Base-by-base conservation (phyloP, 1,140 invertebrate species). In the Sarcophaga peregrina region DNA sequence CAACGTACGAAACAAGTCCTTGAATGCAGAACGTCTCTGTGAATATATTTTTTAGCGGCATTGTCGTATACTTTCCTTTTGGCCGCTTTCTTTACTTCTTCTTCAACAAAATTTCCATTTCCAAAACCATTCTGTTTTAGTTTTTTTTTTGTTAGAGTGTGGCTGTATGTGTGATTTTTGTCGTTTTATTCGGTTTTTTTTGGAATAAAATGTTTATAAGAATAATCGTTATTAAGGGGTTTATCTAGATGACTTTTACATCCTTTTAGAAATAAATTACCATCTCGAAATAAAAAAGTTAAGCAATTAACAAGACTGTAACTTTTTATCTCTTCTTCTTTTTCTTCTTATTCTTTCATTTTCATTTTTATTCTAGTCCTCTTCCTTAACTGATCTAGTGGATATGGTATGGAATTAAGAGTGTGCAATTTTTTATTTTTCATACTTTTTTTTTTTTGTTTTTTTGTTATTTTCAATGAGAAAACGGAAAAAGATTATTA, bases 281-380 rank as follows among this genome's bases (percentile, higher is more conserved):
- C 73, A 75, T 45, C 25, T 75, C 20, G 73, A 13, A 45, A 47
- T 45, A 47, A 75, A 75, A 75, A 75, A 75, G 73, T 75, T 75
- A 47, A 75, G 73, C 73, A 75, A 75, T 75, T 75, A 75, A 75
- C 73, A 75, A 25, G 73, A 75, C 46, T 37, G 46, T 75, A 75
- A 75, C 25, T 75, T 75, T 75, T 75, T 75, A 45, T 47, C 25
- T 47, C 3, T 37, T 5, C 73, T 75, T 75, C 20, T 47, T 75
- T 3, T 75, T 75, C 0, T 74, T 37, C 25, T 37, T 37, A 37
- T n/a, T n/a, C n/a, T 37, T 37, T 37, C 25, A 37, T 37, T 37
- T 37, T 2, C 25, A 37, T 37, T 37, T 37, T 37, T 37, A 37
- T 37, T 37, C 25, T 13, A 58, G 8, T 58, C 54, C 7, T 58